Conservation (phyloP, 2,797 vertebrate genomes). For the Schizopygopsis malacanthus region DNA sequence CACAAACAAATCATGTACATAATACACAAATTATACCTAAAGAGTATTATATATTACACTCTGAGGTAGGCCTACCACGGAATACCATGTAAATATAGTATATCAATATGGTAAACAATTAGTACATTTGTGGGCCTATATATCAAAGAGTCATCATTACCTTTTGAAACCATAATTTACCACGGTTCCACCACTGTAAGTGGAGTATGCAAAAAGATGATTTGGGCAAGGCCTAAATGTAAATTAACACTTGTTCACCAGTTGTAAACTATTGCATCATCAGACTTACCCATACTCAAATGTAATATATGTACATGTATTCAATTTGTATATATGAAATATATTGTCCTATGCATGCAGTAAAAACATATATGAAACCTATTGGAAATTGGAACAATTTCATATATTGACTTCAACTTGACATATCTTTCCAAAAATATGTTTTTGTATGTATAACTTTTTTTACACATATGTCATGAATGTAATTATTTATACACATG, state of each 20-base stretch:
- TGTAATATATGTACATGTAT: neutral
- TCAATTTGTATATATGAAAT: neutral
- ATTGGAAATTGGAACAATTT: neutral
- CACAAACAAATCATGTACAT: neutral
- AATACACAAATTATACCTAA: neutral
- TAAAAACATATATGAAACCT: neutral
- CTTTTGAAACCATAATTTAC: neutral
- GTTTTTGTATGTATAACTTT: neutral
- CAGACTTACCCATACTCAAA: neutral
- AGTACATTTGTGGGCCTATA: neutral
- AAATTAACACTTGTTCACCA: neutral
- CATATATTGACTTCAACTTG: neutral
- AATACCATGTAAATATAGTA: neutral
- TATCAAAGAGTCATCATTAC: neutral
- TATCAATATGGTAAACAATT: neutral
- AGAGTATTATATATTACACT: neutral
- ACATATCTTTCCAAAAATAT: neutral
- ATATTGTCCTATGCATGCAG: too few relatives aligned
- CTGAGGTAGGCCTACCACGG: neutral
- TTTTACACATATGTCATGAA: neutral
- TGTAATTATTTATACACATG: neutral
- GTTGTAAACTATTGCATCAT: neutral
- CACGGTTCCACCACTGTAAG: neutral
- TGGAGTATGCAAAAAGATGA: neutral
- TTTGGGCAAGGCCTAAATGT: neutral